Evolutionary conservation across 2,797 vertebrate species (phyloP).

Genomic region (Parotocinclus haroldoi): DNA sequence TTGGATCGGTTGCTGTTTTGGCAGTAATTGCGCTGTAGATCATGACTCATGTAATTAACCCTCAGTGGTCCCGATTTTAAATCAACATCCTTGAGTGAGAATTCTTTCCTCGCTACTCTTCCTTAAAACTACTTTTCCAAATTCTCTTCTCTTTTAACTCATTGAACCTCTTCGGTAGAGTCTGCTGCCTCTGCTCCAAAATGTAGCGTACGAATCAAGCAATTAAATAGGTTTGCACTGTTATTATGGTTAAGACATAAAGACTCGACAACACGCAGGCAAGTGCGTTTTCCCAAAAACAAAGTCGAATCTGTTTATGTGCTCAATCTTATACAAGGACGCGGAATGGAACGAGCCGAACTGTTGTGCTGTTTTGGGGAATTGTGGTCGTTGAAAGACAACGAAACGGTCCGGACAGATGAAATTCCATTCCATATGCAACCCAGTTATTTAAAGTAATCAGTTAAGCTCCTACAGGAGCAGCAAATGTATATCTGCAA

Average conservation of each 20-base stretch:
- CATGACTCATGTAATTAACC: neutral
- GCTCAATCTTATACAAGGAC: too few relatives aligned
- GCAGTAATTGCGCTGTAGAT: slow-evolving; percentile 7
- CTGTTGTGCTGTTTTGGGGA: too few relatives aligned
- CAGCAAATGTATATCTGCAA: too few relatives aligned
- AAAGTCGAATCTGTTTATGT: too few relatives aligned
- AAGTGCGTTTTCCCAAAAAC: too few relatives aligned
- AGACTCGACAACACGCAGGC: neutral
- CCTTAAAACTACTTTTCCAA: neutral
- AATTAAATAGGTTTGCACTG: neutral
- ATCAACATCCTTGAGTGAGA: neutral
- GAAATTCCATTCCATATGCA: too few relatives aligned
- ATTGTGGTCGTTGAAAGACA: too few relatives aligned
- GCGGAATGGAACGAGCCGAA: too few relatives aligned
- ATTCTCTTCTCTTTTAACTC: neutral
- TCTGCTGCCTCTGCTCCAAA: neutral
- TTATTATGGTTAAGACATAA: slow-evolving; percentile 3
- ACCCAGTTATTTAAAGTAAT: too few relatives aligned
- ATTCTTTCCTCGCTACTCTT: neutral
- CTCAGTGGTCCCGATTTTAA: slow-evolving; percentile 6
- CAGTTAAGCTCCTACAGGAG: too few relatives aligned
- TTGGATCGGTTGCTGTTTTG: slow-evolving; percentile 3
- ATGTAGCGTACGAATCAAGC: neutral
- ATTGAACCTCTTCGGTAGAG: neutral
- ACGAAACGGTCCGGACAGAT: too few relatives aligned